These are phyloP conservation scores for Caenorhabditis drosophilae DNA, from an alignment of 2,888 invertebrate genomes.

Conservation along the genomic window DNA sequence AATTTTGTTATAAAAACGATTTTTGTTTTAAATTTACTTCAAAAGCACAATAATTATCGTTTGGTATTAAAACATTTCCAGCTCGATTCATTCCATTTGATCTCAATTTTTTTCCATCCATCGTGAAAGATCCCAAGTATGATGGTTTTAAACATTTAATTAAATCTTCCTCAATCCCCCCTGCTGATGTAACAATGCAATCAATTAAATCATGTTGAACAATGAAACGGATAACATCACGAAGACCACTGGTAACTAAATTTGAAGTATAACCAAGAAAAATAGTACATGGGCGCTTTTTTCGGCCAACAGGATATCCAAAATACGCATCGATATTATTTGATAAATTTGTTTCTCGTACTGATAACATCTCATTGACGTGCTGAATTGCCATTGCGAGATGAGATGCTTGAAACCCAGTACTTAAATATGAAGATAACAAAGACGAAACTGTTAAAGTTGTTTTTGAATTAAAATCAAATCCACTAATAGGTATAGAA, in stretches of 20 bases:
- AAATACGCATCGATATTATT: conserved; percentile 50
- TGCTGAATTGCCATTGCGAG: conserved; percentile 83
- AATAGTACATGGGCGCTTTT: conserved; percentile 80
- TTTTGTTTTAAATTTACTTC: conserved; percentile 91
- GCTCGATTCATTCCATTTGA: conserved; percentile 83
- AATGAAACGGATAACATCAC: conserved; percentile 75
- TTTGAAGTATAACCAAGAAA: conserved; percentile 97
- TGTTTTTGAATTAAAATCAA: conserved; percentile 83
- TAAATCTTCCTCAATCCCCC: conserved; percentile 96
- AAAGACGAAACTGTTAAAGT: conserved; percentile 85
- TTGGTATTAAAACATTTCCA: conserved; percentile 93
- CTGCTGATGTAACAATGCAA: conserved; percentile 94
- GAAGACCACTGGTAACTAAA: conserved; percentile 89
- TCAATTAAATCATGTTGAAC: conserved; percentile 80
- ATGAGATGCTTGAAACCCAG: conserved; percentile 97
- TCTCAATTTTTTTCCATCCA: conserved; percentile 72
- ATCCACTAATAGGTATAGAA: conserved; percentile 74
- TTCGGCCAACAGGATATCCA: conserved; percentile 62
- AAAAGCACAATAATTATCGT: conserved; percentile 95
- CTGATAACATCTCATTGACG: conserved; percentile 60
- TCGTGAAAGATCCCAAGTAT: conserved; percentile 77
- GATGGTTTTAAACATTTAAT: conserved; percentile 97
- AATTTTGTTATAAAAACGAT: neutral
- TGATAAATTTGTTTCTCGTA: conserved; percentile 36
- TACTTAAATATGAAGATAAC: conserved; percentile 80